These are phyloP conservation scores for Acrossocheilus wenchowensis DNA, from an alignment of 2,797 vertebrate genomes.

Conservation along the genomic window DNA sequence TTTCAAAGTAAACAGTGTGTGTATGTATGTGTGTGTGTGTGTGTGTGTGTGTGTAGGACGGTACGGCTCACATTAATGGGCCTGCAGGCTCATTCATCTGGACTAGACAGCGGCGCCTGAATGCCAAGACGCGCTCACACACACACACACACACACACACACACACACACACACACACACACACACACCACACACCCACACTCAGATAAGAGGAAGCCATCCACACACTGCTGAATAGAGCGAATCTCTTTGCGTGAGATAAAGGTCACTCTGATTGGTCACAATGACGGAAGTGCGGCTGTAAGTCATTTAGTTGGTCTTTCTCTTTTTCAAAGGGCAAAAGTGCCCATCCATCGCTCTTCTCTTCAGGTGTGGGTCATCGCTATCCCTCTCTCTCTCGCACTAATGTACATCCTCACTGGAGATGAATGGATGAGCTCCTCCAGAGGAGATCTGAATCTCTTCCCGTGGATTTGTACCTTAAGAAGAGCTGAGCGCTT, in stretches of 20 bases:
- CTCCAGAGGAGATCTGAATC: constrained; percentile 23
- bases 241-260: constrained; percentile 47
- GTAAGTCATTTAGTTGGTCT: constrained; percentile 69
- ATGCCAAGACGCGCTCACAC: constrained; percentile 29
- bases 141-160: constrained; percentile 10
- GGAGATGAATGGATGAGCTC: not conserved
- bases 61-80: constrained; percentile 26
- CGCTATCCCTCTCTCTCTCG: constrained; percentile 50
- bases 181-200: constrained; percentile 12
- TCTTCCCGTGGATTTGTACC: constrained; percentile 29
- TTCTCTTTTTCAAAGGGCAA: constrained; percentile 55
- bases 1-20: constrained; percentile 23
- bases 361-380: constrained; percentile 19
- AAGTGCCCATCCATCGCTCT: constrained; percentile 50
- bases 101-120: constrained; percentile 26
- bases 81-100: constrained; percentile 34
- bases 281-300: constrained; percentile 74
- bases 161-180: not conserved
- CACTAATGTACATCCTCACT: not conserved
- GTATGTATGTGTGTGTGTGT: not conserved
- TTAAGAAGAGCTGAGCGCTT: not conserved
- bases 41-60: not conserved
- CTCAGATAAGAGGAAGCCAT: constrained; percentile 14
- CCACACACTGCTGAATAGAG: constrained; percentile 36
- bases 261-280: constrained; percentile 77